These are phyloP conservation scores for Campylorhamphus procurvoides DNA, from an alignment of 2,113 vertebrate genomes.

Conservation along the genomic window DNA sequence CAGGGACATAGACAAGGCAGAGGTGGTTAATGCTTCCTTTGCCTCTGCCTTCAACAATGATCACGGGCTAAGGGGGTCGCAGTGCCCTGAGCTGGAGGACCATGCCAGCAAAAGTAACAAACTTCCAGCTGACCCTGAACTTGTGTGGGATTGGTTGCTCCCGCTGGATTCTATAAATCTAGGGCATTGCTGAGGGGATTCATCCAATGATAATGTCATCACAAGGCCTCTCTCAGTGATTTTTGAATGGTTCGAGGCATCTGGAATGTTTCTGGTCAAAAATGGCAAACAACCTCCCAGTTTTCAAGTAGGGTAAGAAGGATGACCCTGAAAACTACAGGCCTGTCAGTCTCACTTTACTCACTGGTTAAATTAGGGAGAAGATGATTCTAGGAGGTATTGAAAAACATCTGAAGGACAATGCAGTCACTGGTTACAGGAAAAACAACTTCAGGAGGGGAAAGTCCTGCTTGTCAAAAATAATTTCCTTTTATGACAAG, in stretches of 20 bases:
- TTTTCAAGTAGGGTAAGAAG: not conserved
- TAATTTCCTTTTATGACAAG: not conserved
- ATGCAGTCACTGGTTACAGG: not conserved
- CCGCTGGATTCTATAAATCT: not conserved
- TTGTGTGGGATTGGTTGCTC: not conserved
- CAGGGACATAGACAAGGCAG: not conserved
- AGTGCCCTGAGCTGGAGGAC: not conserved
- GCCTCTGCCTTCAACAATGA: not conserved
- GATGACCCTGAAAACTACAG: not conserved
- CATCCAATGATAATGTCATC: not conserved
- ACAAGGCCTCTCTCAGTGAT: not conserved
- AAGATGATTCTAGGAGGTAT: not conserved
- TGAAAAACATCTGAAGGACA: not conserved
- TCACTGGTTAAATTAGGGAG: not conserved
- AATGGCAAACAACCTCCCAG: not conserved
- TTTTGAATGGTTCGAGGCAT: not conserved
- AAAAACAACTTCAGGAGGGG: rapidly evolving
- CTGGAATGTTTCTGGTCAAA: rapidly evolving
- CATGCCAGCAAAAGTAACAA: not conserved
- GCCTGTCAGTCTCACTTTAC: not conserved
- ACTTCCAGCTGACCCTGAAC: not conserved
- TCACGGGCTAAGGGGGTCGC: not conserved
- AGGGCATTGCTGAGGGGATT: not conserved
- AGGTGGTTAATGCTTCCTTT: not conserved
- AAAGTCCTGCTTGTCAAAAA: not conserved